Percentiles rank a stretch among this genome's conserved stretches.
phyloP scores from a whole-genome alignment of 2,888 invertebrate genomes.

The Cremastinae sp. region DNA sequence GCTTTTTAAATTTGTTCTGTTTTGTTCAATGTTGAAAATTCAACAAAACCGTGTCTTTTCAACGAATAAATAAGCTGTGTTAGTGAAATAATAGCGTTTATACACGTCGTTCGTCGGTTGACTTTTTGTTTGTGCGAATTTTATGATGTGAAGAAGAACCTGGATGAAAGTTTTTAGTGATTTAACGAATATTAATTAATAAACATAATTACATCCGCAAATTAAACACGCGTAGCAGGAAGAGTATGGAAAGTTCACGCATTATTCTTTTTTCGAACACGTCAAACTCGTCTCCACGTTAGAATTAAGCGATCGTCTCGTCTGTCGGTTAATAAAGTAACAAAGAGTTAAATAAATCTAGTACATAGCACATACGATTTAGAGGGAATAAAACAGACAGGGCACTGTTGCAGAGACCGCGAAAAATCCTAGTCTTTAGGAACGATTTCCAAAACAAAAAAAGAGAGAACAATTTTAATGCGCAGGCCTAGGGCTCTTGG shows the following conservation, averaged over 20 bases:
- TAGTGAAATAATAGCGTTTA: constrained; percentile 1
- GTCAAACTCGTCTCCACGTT: constrained; percentile 3
- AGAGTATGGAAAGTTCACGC: constrained; percentile 11
- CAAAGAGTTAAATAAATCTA: constrained; percentile 25
- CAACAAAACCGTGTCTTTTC: constrained; percentile 13
- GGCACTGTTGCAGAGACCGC: constrained; percentile 50
- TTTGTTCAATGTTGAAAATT: constrained; percentile 18
- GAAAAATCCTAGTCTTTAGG: background rate
- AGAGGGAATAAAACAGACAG: constrained; percentile 40
- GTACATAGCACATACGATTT: constrained; percentile 41
- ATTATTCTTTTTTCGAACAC: background rate
- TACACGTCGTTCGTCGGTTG: constrained; percentile 32
- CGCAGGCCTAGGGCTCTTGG: constrained; percentile 47
- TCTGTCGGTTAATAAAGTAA: constrained; percentile 43
- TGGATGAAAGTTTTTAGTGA: constrained; percentile 45
- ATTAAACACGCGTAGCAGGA: constrained; percentile 10
- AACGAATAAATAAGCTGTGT: constrained; percentile 25
- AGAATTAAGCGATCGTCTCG: constrained; percentile 38
- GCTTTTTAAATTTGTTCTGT: constrained; percentile 24
- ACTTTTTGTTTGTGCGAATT: constrained; percentile 50
- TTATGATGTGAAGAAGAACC: constrained; percentile 21
- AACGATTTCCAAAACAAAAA: background rate
- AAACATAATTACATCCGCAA: constrained; percentile 16
- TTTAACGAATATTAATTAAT: background rate
- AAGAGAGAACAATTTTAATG: constrained; percentile 19